These are phyloP conservation scores for Mandrillus leucophaeus DNA, from an alignment of 2,113 vertebrate genomes.

Conservation along the genomic window DNA sequence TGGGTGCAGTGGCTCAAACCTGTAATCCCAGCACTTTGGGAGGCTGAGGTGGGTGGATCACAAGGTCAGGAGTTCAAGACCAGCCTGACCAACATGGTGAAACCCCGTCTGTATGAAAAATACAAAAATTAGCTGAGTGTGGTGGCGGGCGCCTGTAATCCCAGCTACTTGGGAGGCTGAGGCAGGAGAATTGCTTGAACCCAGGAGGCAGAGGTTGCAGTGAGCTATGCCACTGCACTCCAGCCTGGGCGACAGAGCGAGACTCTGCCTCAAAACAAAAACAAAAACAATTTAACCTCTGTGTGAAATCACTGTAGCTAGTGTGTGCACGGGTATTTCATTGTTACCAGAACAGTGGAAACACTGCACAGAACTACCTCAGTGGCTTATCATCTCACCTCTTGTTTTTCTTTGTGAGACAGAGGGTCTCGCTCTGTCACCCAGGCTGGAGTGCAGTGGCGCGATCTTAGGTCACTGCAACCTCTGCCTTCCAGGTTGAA, in stretches of 20 bases:
- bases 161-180: neutral
- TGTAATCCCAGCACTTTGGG: neutral
- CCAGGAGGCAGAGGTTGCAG: neutral
- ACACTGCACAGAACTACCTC: rapidly evolving
- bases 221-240: neutral
- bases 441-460: no score
- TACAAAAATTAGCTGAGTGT: neutral
- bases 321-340: rapidly evolving
- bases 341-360: neutral
- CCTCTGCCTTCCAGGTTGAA: no score
- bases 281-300: neutral
- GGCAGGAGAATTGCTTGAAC: neutral
- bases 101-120: neutral
- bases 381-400: neutral
- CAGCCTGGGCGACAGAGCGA: neutral
- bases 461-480: no score
- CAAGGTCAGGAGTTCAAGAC: neutral
- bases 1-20: neutral
- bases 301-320: rapidly evolving
- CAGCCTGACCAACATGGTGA: neutral
- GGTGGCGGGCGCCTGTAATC: neutral
- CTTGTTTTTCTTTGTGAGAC: neutral
- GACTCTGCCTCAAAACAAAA: neutral
- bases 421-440: neutral
- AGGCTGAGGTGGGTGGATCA: neutral